phyloP scores from a whole-genome alignment of 1,140 invertebrate species.

The Procambarus virginalis region DNA sequence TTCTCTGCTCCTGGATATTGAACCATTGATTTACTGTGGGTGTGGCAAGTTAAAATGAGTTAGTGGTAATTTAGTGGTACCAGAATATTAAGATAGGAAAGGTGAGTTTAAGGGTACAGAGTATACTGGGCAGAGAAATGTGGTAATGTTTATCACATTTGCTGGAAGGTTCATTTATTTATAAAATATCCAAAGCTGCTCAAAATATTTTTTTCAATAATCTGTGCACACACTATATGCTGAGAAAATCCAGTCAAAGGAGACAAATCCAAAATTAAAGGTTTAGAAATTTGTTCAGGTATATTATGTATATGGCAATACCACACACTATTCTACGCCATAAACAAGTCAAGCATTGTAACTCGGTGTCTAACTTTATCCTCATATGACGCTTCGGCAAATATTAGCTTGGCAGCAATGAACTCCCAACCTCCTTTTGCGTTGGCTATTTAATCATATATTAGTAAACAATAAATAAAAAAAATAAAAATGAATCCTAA shows the following conservation, averaged over 20 bases:
- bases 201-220: conserved; percentile 31
- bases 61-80: too few species aligned
- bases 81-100: background rate
- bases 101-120: background rate
- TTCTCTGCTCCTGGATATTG: background rate
- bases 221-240: conserved; percentile 10
- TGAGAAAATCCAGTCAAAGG: conserved; percentile 37
- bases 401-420: background rate
- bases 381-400: background rate
- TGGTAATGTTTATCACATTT: conserved; percentile 43
- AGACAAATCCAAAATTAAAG: conserved; percentile 47
- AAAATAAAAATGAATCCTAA: too few species aligned
- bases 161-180: conserved; percentile 13
- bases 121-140: background rate
- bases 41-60: background rate
- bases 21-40: background rate
- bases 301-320: conserved; percentile 27
- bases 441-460: background rate
- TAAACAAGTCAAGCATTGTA: conserved; percentile 30
- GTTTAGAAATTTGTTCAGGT: conserved; percentile 24
- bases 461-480: too few species aligned
- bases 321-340: conserved; percentile 44
- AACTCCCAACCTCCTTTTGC: background rate
- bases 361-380: background rate
- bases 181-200: conserved; percentile 4